Base-by-base conservation (phyloP, 2,888 invertebrate species). In the Aspidiotus rigidus region DNA sequence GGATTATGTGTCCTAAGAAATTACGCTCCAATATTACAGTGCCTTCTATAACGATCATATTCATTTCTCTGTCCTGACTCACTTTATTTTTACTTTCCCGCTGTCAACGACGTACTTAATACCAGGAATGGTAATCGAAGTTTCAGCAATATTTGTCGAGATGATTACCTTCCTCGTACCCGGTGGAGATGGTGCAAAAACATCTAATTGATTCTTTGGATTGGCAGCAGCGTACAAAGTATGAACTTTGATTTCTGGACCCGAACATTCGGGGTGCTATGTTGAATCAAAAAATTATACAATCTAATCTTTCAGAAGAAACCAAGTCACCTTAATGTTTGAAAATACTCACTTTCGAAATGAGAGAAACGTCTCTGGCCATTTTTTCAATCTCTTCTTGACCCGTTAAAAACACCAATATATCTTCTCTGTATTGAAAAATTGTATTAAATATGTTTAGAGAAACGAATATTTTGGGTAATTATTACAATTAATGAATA, bases 321-420 rank as follows among this genome's bases (percentile, higher is more conserved):
- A 28, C 5, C 28, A 13, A 44, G 49, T n/a, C 6, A 49, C 10
- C 49, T 3, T 3, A 49, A 49, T 6, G 49, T 49, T 13, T 28
- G 13, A 28, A n/a, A 39, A 71, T 56, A 75, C 75, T 73, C 77
- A 84, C 88, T 79, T 86, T 87, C 0, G 86, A 84, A 72, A 88
- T 83, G 75, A 85, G 83, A 74, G 86, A 83, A 56, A 91, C 88
- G 76, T 86, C 88, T 74, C 85, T 82, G 72, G 86, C 86, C 73
- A 89, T 84, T n/a, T 86, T 83, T 79, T 96, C 95, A 73, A 97
- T 96, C 83, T 97, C 96, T 79, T 97, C 96, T 80, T 96, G 95
- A 0, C 97, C 97, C 62, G 96, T 96, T 70, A 97, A 80, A 80
- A 97, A 97, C 54, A 95, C 89, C 67, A 97, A 81, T 74, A 97